Evolutionary conservation across 30 jellyfish, hydroid and myxozoan genomes (phyloP), one percentile per base, ranked within the genome.

Genomic region (Nemopilema nomurai): DNA sequence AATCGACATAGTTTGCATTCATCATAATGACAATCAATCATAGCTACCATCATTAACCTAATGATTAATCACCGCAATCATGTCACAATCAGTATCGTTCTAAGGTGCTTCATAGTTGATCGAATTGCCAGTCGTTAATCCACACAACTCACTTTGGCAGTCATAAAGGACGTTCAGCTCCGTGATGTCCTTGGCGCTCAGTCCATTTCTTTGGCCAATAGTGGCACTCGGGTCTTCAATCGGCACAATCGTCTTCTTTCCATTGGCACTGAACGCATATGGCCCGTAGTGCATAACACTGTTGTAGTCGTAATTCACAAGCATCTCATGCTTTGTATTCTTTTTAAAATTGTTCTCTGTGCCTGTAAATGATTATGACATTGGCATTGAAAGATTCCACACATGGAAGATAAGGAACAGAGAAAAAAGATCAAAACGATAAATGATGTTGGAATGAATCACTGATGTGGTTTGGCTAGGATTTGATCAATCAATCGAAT

Each of bases 201-300:
- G 53, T 16, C 82, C 87, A 29, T 67, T 69, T 31, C 96, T 83
- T 51, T 74, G 86, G 7, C 97, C 97, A 8, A 90, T 81, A 1
- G 4, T 22, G 13, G 82, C 76, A 49, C 70, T 18, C 67, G 90
- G 90, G 21, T 80, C 25, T 9, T 23, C 21, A 18, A 80, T 80
- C 6, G 93, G 93, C 24, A 72, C 87, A 28, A 84, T 84, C 18
- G 93, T 84, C 75, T 73, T 75, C 71, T 74, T 84, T 22, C 93
- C 93, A 73, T 84, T 84, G 1, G 82, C 50, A n/a, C 88, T 51
- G 70, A 84, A 84, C 31, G 93, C 76, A 51, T 72, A 84, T 62
- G 84, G 28, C 67, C 95, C 95, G 67, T 86, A 77, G 49, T 76
- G 89, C 95, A 86, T 86, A n/a, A 86, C 50, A 77, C 95, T 86